Base-by-base conservation (phyloP, 2,797 vertebrate genomes). In the Valencia hispanica region DNA sequence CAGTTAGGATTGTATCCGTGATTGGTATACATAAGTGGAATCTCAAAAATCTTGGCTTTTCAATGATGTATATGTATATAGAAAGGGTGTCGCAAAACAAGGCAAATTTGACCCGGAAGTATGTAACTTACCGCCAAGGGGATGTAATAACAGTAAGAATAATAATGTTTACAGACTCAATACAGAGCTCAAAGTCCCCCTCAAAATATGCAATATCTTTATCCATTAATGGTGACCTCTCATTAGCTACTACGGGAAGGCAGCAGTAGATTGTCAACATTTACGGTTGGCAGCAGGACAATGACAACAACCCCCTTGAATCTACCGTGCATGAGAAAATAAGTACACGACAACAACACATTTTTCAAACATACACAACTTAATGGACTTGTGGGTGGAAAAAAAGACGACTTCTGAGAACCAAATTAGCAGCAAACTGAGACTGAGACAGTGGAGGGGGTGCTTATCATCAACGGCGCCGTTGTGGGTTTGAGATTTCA, bases 391-490 rank as follows among this genome's bases (percentile, higher is more conserved):
- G 68, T 73, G 27, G 77, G 11, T 73, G 27, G 77, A 9, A 84
- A 65, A 84, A 73, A 43, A 81, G 12, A 69, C 2, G 1, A 50
- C 73, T 75, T 79, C 51, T 84, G 70, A 74, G 57, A 78, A 68
- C 18, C 74, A 53, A 80, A 36, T 61, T 43, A 77, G 78, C 36
- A 30, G 70, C 59, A 80, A 81, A 77, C 65, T 45, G 32, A 72
- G 65, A 32, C 34, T 65, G 55, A 77, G 72, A 51, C 41, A 45
- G 34, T 43, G 36, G 66, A n/a, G 6, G 74, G 75, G 73, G 71
- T 41, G 15, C 70, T 91, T 84, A 89, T 84, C 74, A 0, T 80
- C 50, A 86, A 68, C 47, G 87, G 84, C 51, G 75, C 84, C 81
- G 80, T 66, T 85, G 77, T 74, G 25, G 81, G 79, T 86, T 65